Conservation (phyloP, 2,113 vertebrate species). For the Nanorana parkeri region DNA sequence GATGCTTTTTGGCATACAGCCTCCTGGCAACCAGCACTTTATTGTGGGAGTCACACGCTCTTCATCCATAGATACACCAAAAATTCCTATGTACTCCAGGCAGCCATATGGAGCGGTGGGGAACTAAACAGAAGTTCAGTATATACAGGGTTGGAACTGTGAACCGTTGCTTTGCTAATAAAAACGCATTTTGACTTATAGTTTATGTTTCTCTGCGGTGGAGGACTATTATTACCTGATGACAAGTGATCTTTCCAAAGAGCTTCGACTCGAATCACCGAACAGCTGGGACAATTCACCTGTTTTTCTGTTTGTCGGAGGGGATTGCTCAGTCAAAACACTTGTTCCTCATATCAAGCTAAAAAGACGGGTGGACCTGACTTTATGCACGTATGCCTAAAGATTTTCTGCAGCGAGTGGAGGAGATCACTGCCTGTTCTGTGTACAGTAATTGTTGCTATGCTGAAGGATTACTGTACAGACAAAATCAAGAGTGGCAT, state of each 20-base stretch:
- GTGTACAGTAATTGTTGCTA: conserved; percentile 15
- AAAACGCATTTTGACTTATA: neutral
- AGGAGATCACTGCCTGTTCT: neutral
- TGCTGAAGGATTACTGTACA: neutral
- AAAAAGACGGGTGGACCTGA: neutral
- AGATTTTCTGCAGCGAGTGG: neutral
- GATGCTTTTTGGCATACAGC: too few relatives aligned
- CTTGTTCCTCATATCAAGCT: neutral
- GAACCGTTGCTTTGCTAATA: too few relatives aligned
- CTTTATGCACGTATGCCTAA: conserved; percentile 24
- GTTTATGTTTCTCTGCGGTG: neutral
- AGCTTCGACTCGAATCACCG: neutral
- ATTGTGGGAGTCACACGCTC: too few relatives aligned
- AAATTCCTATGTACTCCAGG: too few relatives aligned
- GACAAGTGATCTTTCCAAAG: neutral
- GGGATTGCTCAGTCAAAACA: conserved; percentile 3
- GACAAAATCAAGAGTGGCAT: neutral
- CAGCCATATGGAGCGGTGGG: too few relatives aligned
- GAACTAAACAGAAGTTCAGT: too few relatives aligned
- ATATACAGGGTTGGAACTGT: too few relatives aligned
- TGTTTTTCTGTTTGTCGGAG: neutral
- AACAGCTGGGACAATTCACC: conserved; percentile 37
- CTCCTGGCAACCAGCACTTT: too few relatives aligned
- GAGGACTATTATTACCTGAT: neutral
- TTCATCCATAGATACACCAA: too few relatives aligned